Conservation (phyloP, 2,797 vertebrate species). For the Rhinoraja longicauda region DNA sequence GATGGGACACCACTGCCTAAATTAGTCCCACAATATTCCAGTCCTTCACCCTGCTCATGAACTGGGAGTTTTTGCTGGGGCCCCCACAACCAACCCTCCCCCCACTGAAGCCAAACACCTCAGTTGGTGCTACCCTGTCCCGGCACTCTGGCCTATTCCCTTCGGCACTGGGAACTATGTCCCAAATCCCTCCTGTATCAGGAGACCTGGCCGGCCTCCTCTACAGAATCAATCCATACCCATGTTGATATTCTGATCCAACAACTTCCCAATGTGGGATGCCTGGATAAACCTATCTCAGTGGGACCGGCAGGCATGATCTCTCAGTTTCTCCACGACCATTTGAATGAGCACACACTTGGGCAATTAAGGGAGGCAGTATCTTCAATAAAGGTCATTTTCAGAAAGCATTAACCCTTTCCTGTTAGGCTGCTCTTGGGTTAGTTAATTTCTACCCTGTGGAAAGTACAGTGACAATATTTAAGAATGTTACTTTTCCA, state of each 20-base stretch:
- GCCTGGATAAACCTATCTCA: too few relatives aligned
- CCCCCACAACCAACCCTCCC: background rate
- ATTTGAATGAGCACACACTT: background rate
- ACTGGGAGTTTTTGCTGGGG: too few relatives aligned
- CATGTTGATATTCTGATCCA: too few relatives aligned
- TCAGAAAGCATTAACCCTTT: conserved; percentile 20
- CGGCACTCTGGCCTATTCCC: background rate
- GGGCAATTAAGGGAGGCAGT: background rate
- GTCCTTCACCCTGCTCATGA: too few relatives aligned
- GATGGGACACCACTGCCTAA: too few relatives aligned
- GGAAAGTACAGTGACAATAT: conserved; percentile 32
- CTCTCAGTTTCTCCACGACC: background rate
- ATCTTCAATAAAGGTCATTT: background rate
- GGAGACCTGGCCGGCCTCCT: too few relatives aligned
- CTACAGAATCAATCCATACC: too few relatives aligned
- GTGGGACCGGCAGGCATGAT: background rate
- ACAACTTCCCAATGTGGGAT: too few relatives aligned
- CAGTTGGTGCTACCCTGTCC: too few relatives aligned
- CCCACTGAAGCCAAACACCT: background rate
- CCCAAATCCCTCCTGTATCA: too few relatives aligned
- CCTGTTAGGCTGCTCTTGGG: conserved; percentile 19
- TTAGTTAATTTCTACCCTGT: conserved; percentile 35
- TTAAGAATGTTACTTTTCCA: conserved; percentile 23
- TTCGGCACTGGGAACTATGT: background rate
- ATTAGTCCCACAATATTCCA: too few relatives aligned